Evolutionary conservation across 1,140 invertebrate genomes (phyloP), one percentile per base, ranked within the genome.

Genomic region (Drosophila lacteicornis): DNA sequence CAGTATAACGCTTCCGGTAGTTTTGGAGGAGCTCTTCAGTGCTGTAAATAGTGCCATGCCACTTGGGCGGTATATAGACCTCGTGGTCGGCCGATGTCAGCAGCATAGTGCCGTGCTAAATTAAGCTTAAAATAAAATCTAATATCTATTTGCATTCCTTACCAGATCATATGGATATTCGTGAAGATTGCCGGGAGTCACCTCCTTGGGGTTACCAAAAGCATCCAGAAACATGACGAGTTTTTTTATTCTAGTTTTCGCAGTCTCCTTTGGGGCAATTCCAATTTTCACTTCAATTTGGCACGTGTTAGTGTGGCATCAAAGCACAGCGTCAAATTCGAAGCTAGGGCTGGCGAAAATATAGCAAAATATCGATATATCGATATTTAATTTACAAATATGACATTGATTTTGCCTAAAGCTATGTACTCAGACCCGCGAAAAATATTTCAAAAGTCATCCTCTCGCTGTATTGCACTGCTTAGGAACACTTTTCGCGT

Each of bases 21-120:
- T 7, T 63, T 3, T 69, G 25, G 15, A 86, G n/a, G 6, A 86
- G 1, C 1, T 73, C 68, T 13, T 76, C 80, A 6, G 83, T 82
- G 49, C 83, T 83, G 33, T 86, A 86, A 40, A 86, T 57, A 0
- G 83, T 86, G 43, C 83, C 83, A 25, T 87, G 83, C 83, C 83
- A 86, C 8, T 55, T 40, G 0, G 83, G 70, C 0, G 83, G 83
- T 12, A 86, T 42, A 25, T 46, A 83, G 1, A 67, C 38, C 58
- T 83, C 80, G 2, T 25, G 4, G 1, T 86, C 83, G 7, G 84
- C 57, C 42, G 83, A 86, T 42, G 83, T 86, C 22, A 86, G 45
- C 25, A 86, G 55, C 68, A 70, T 86, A 0, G 70, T 71, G 12
- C 53, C 80, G 17, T 86, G 80, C 84, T 59, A 43, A 13, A 27